Conservation (phyloP, 2,113 vertebrate species). For the Seriola dumerili region DNA sequence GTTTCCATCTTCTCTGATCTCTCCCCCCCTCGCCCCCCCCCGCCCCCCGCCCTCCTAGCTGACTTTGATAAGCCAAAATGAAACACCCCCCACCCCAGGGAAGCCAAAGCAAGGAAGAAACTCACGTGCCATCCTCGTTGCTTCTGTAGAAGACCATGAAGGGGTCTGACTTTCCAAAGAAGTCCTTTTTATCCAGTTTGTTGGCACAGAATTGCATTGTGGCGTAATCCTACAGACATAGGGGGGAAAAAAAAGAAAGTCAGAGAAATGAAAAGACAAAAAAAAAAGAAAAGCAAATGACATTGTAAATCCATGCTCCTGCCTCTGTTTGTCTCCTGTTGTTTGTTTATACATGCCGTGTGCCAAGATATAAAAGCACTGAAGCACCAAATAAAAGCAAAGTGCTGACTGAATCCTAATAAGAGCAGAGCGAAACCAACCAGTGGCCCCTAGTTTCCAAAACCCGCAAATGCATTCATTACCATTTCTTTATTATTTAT, state of each 20-base stretch:
- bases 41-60: neutral
- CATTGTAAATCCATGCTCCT: conserved; percentile 58
- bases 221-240: conserved; percentile 86
- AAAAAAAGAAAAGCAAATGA: conserved; percentile 34
- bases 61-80: conserved; percentile 24
- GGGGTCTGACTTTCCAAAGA: conserved; percentile 94
- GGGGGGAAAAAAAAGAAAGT: neutral
- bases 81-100: neutral
- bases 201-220: conserved; percentile 96
- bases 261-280: conserved; percentile 26
- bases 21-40: too few relatives aligned
- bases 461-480: conserved; percentile 61
- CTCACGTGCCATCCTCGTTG: conserved; percentile 95
- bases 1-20: conserved; percentile 36
- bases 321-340: conserved; percentile 49
- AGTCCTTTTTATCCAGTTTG: conserved; percentile 96
- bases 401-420: conserved; percentile 66
- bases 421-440: conserved; percentile 49
- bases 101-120: conserved; percentile 33
- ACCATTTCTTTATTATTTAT: conserved; percentile 58
- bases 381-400: conserved; percentile 70
- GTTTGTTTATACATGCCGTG: conserved; percentile 54
- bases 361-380: conserved; percentile 68
- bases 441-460: conserved; percentile 47
- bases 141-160: conserved; percentile 95